Percentiles rank a stretch among this genome's conserved stretches.
These are phyloP conservation scores for Proctacanthus coquilletti DNA, from an alignment of 1,140 invertebrate species.

Conservation along the genomic window DNA sequence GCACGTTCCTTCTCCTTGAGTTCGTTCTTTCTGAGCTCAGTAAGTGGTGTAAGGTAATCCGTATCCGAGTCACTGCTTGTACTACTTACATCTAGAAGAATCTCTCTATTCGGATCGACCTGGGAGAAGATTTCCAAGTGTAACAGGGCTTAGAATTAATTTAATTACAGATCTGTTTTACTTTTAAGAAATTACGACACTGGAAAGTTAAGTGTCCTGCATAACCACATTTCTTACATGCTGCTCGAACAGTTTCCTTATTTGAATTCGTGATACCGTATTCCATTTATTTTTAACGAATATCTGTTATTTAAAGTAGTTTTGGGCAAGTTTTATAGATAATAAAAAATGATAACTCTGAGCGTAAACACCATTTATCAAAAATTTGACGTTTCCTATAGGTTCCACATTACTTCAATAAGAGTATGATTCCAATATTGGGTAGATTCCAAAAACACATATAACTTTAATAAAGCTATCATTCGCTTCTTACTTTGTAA, in stretches of 20 bases:
- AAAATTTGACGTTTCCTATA: too few species aligned
- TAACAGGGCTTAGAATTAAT: neutral
- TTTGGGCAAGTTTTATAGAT: neutral
- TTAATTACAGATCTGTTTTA: too few species aligned
- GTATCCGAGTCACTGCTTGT: constrained; percentile 81
- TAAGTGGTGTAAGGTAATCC: constrained; percentile 67
- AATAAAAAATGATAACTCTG: too few species aligned
- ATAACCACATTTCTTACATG: constrained; percentile 88
- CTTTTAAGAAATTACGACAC: constrained; percentile 90
- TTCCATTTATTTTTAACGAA: too few species aligned
- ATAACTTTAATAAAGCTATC: too few species aligned
- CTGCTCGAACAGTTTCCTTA: constrained; percentile 57
- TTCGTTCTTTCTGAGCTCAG: constrained; percentile 60
- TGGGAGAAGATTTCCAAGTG: constrained; percentile 23
- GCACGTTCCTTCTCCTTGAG: constrained; percentile 43
- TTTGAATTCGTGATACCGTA: constrained; percentile 34
- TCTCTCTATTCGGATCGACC: constrained; percentile 72
- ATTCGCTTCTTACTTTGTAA: too few species aligned
- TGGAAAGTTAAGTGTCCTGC: constrained; percentile 92
- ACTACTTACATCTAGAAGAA: constrained; percentile 86
- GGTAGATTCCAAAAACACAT: too few species aligned
- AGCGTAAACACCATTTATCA: too few species aligned
- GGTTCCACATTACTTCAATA: too few species aligned
- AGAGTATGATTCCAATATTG: too few species aligned
- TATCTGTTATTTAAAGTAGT: neutral